Base-by-base conservation (phyloP, 2,113 vertebrate genomes). In the Atlantisia rogersi region DNA sequence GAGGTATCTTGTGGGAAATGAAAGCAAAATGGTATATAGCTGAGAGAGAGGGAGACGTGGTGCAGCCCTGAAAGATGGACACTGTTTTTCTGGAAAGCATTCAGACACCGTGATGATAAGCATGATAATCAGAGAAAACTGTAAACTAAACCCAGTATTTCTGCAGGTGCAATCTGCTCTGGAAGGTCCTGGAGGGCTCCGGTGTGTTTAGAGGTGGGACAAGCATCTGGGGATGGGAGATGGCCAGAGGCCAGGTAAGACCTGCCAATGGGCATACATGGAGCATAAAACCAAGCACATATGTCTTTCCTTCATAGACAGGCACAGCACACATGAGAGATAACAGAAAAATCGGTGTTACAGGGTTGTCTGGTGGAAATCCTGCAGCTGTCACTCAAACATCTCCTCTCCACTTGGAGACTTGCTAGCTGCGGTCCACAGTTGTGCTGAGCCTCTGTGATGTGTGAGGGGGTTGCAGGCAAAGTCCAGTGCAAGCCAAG, bases 391-490 rank as follows among this genome's bases (percentile, higher is more conserved):
- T 10, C 73, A 44, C 26, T 77, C 68, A 77, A 53, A 69, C 7
- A 5, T 17, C 44, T 86, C 46, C 40, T 48, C 29, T 64, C 60
- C 3, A 1, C 53, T 82, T 5, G 1, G 24, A 62, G 46, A 64
- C 7, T 10, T 0, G 0, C 37, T 24, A 32, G n/a, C 32, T 31
- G 32, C 9, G 10, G 28, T 28, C 46, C 29, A 31, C 0, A 0
- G 29, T 16, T 42, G 58, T 48, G 32, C 18, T n/a, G 52, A 87
- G 70, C 21, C 1, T 1, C 39, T 82, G 79, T 1, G 1, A 59
- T 0, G 1, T 0, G 0, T 24, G 9, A 42, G 24, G 44, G 58
- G 4, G 2, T 28, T 67, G 22, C 32, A 60, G 44, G 24, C 5
- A 62, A 76, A 65, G 29, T 18, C 75, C 42, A 68, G 58, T 5